A percentile compares a stretch with the other conserved stretches of the same genome.
These are phyloP conservation scores for Hyaena hyaena DNA, from an alignment of 2,113 vertebrate genomes.

Conservation along the genomic window DNA sequence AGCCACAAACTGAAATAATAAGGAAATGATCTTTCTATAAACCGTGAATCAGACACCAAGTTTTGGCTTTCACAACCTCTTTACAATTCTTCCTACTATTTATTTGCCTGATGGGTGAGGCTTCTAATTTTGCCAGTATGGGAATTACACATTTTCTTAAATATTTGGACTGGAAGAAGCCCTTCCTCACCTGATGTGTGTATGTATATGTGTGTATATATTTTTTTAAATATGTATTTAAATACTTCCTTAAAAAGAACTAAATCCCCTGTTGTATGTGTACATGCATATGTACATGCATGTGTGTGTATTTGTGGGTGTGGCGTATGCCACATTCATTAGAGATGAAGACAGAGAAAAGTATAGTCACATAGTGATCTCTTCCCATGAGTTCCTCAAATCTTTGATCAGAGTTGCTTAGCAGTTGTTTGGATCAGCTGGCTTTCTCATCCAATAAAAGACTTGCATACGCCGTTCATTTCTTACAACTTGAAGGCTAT, in stretches of 20 bases:
- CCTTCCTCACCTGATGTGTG: neutral
- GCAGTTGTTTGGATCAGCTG: neutral
- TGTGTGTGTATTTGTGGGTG: too few relatives aligned
- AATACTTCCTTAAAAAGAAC: neutral
- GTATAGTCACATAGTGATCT: accelerated
- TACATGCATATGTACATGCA: accelerated
- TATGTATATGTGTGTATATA: too few relatives aligned
- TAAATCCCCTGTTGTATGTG: neutral
- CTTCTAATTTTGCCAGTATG: neutral
- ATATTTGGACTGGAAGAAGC: neutral
- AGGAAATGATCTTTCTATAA: neutral
- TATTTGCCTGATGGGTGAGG: neutral
- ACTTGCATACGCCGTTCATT: neutral
- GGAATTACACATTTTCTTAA: neutral
- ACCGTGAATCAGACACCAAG: neutral
- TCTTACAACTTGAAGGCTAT: neutral
- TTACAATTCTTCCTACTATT: neutral
- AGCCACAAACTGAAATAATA: neutral
- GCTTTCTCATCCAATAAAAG: neutral
- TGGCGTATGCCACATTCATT: too few relatives aligned
- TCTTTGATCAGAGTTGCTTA: neutral
- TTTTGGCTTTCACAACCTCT: neutral
- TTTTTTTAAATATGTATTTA: neutral
- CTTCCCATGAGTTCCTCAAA: neutral
- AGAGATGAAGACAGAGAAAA: neutral